These are phyloP conservation scores for Danio kyathit DNA, from an alignment of 2,797 vertebrate genomes.

Conservation along the genomic window DNA sequence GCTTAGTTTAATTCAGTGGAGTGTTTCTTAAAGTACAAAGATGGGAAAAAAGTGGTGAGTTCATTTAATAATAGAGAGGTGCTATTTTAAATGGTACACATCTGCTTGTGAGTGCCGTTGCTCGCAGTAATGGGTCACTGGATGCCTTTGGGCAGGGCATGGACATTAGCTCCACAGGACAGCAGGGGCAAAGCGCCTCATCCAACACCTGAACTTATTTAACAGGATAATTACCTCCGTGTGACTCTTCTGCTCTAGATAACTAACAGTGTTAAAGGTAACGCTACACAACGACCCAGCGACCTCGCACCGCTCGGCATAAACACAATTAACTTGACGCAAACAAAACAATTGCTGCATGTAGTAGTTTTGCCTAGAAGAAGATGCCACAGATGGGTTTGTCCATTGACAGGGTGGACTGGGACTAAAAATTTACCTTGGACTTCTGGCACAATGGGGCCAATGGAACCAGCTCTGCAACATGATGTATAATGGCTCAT, in stretches of 20 bases:
- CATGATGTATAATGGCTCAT: too few relatives aligned
- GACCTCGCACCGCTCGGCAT: constrained; percentile 40
- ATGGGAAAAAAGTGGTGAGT: constrained; percentile 17
- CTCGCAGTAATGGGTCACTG: constrained; percentile 51
- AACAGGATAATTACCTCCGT: constrained; percentile 76
- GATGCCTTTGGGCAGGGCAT: constrained; percentile 58
- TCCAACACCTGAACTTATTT: constrained; percentile 74
- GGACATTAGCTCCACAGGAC: constrained; percentile 55
- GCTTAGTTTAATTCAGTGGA: neutral
- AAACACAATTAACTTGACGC: constrained; percentile 46
- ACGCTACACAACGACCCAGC: constrained; percentile 63
- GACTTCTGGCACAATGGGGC: too few relatives aligned
- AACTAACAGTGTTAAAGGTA: constrained; percentile 65
- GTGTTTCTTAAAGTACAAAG: constrained; percentile 13
- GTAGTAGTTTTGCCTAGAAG: constrained; percentile 2
- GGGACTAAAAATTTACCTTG: neutral
- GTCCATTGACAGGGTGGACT: neutral
- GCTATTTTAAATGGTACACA: constrained; percentile 56
- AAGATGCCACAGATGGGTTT: neutral
- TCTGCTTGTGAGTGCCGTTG: constrained; percentile 55
- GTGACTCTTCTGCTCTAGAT: constrained; percentile 75
- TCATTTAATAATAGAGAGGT: constrained; percentile 42
- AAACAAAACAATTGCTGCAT: constrained; percentile 33
- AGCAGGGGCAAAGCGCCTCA: constrained; percentile 65
- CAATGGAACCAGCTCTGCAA: too few relatives aligned